phyloP scores from a whole-genome alignment of 2,797 vertebrate genomes.

The Naso thynnoides region DNA sequence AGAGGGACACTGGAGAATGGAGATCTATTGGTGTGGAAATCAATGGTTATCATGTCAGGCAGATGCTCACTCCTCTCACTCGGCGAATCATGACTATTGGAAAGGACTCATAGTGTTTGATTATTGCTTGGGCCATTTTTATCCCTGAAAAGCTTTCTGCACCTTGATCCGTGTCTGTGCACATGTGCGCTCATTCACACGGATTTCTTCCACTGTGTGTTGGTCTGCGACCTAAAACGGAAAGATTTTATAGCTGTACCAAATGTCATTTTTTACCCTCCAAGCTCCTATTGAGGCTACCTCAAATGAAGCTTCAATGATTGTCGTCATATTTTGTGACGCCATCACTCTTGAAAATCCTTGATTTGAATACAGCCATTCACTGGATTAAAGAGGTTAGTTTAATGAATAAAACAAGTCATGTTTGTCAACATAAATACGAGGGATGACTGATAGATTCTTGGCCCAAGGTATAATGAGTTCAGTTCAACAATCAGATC shows the following conservation, averaged over 20 bases:
- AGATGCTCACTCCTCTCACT: conserved; percentile 52
- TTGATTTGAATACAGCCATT: too few species aligned
- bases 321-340: background rate
- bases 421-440: too few species aligned
- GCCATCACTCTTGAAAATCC: too few species aligned
- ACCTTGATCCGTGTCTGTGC: conserved; percentile 18
- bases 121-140: conserved; percentile 57
- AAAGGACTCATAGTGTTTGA: conserved; percentile 58
- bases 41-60: conserved; percentile 78
- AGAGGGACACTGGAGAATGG: conserved; percentile 57
- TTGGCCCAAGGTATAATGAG: too few species aligned
- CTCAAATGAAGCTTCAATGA: too few species aligned
- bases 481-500: too few species aligned
- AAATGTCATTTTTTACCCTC: too few species aligned
- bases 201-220: conserved; percentile 5
- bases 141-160: conserved; percentile 29
- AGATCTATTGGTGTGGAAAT: conserved; percentile 75
- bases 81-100: conserved; percentile 41
- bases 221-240: background rate
- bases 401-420: too few species aligned
- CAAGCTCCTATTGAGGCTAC: too few species aligned
- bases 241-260: background rate
- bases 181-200: background rate
- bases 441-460: too few species aligned
- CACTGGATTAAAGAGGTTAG: too few species aligned